phyloP scores from a whole-genome alignment of 2,113 vertebrate species.

The Hippocampus mohnikei region DNA sequence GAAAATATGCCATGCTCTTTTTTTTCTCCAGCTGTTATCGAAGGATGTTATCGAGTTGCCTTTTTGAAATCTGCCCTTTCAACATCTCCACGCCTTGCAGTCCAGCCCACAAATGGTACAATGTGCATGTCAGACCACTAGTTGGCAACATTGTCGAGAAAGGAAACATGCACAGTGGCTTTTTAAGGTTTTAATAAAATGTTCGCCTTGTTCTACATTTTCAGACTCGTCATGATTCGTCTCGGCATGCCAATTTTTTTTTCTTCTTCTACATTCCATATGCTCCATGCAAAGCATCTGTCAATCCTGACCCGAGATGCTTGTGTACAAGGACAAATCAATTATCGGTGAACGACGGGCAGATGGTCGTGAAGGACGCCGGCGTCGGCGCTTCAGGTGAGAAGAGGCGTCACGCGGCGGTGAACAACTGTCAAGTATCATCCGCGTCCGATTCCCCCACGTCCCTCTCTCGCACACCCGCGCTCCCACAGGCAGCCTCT shows the following conservation, averaged over 20 bases:
- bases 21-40: too few relatives aligned
- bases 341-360: slow-evolving; percentile 65
- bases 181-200: too few relatives aligned
- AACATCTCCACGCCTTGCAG: too few relatives aligned
- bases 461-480: slow-evolving; percentile 18
- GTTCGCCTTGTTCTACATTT: too few relatives aligned
- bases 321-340: slow-evolving; percentile 73
- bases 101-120: too few relatives aligned
- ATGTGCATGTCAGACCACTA: too few relatives aligned
- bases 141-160: too few relatives aligned
- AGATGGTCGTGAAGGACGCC: slow-evolving; percentile 72
- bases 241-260: background rate
- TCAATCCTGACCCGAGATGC: slow-evolving; percentile 37
- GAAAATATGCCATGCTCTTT: too few relatives aligned
- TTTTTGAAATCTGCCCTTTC: too few relatives aligned
- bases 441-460: slow-evolving; percentile 46
- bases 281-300: slow-evolving; percentile 34
- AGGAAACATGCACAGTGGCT: too few relatives aligned
- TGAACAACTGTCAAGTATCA: slow-evolving; percentile 63
- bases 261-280: slow-evolving; percentile 23
- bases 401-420: slow-evolving; percentile 47
- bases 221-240: too few relatives aligned
- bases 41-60: too few relatives aligned
- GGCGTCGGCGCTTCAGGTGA: slow-evolving; percentile 59
- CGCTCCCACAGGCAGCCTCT: slow-evolving; percentile 17